Percentiles rank a stretch among this genome's conserved stretches.
Conservation (phyloP, 2,888 invertebrate species). For the Hydrotaea diabolus region DNA sequence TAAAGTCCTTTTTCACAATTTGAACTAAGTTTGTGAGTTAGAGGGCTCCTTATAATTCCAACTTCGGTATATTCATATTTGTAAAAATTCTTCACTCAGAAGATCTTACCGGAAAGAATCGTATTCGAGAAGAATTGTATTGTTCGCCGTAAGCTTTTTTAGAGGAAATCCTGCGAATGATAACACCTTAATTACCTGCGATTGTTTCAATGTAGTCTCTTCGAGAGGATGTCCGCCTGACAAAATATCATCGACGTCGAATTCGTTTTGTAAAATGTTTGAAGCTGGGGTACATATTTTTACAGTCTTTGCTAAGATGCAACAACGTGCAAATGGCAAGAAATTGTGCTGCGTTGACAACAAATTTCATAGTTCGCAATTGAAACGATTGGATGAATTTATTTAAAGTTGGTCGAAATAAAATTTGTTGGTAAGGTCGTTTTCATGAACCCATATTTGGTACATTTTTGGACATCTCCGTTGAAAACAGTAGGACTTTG, state of each 20-base stretch:
- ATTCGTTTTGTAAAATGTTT: not conserved
- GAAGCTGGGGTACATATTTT: conserved; percentile 45
- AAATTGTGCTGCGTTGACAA: conserved; percentile 11
- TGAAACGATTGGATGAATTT: conserved; percentile 27
- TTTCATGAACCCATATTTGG: conserved; percentile 8
- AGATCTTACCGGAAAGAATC: conserved; percentile 31
- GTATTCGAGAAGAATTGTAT: not conserved
- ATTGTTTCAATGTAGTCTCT: no score
- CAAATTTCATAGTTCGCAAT: conserved; percentile 17
- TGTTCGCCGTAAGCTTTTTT: conserved; percentile 26
- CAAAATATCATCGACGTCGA: conserved; percentile 19
- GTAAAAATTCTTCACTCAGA: conserved; percentile 23
- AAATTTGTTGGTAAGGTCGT: conserved; percentile 58
- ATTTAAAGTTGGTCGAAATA: conserved; percentile 42
- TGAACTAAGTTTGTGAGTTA: no score
- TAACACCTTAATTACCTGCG: not conserved
- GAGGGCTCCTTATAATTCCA: no score
- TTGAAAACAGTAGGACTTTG: conserved; percentile 22
- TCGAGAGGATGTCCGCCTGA: conserved; percentile 13
- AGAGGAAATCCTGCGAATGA: conserved; percentile 13
- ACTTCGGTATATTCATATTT: no score
- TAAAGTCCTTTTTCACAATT: no score
- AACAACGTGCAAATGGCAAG: not conserved
- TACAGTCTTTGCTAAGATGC: conserved; percentile 8
- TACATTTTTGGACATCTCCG: conserved; percentile 58